phyloP scores from a whole-genome alignment of 2,888 invertebrate genomes.

The Diarsia rubi region DNA sequence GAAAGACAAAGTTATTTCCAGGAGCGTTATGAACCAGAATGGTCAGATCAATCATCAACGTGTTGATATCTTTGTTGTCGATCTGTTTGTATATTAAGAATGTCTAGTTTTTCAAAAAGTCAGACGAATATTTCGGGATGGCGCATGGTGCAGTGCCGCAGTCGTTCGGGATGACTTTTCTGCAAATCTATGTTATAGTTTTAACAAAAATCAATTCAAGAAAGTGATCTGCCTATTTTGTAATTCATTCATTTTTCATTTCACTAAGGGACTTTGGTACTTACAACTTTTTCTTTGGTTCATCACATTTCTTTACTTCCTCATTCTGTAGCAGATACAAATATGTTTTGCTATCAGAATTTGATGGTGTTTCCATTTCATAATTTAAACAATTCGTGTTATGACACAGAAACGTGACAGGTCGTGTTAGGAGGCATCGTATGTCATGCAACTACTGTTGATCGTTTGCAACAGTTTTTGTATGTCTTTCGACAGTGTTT shows the following conservation, averaged over 20 bases:
- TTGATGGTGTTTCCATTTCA: slow-evolving; percentile 54
- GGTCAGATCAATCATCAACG: background rate
- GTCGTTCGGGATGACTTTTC: background rate
- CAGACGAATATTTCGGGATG: background rate
- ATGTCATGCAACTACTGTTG: slow-evolving; percentile 53
- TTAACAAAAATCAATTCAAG: background rate
- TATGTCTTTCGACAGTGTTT: slow-evolving; percentile 51
- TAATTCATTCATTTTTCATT: background rate
- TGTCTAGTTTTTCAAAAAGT: background rate
- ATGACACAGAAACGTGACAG: slow-evolving; percentile 49
- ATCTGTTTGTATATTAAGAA: background rate
- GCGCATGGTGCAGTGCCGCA: too few relatives aligned
- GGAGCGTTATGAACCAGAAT: background rate
- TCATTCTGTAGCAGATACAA: slow-evolving; percentile 6
- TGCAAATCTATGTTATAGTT: background rate
- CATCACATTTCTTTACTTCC: background rate
- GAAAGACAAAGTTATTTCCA: slow-evolving; percentile 9
- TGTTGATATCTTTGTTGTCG: background rate
- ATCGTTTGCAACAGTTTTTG: slow-evolving; percentile 42
- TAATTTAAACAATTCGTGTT: slow-evolving; percentile 57
- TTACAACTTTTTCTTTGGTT: background rate
- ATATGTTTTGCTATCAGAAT: slow-evolving; percentile 36
- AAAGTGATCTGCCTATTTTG: background rate
- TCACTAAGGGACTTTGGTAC: too few relatives aligned
- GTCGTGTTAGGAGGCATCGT: slow-evolving; percentile 51